Base-by-base conservation (phyloP, 2,888 invertebrate species). In the Acleris sparsana region DNA sequence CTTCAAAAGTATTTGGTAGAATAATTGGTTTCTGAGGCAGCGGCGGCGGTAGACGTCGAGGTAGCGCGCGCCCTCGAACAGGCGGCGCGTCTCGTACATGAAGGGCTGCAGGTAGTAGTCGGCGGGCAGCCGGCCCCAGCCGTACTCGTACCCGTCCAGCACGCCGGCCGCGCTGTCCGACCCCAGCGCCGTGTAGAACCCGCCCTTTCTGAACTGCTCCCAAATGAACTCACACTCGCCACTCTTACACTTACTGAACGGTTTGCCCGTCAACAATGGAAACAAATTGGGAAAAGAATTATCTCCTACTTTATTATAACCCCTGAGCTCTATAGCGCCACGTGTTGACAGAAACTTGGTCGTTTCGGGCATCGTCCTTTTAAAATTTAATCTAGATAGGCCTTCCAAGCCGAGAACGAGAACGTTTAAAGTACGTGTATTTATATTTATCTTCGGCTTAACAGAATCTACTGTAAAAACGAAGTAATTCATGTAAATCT, bases 251-350 rank as follows among this genome's bases (percentile, higher is more conserved):
- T 39, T 39, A 13, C 39, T 39, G 13, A 39, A 39, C 4, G 13
- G 3, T 13, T 0, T 94, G 93, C 74, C 96, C 96, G 0, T 94
- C 5, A 97, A 84, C 9, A 96, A 89, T 0, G 97, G 95, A 16
- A 96, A 93, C 33, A 97, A 79, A 81, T 97, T 97, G 0, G 96
- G 96, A 76, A 95, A 97, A 0, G 97, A 97, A 80, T 97, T 97
- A 83, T 97, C 97, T 0, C 94, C 97, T 2, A 97, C 95, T 89
- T 97, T 97, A 77, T 95, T 97, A 83, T 96, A 97, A 4, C 97
- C 55, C 16, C 29, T 94, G 78, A 95, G 39, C 39, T 39, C 39
- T 39, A 39, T 39, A 13, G 39, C 39, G 4, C 39, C 39, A 13
- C 39, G 11, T 39, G 9, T 39, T 39, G 39, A 39, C 13, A 39